Percentiles rank a stretch among this genome's conserved stretches.
These are phyloP conservation scores for Nothocercus julius DNA, from an alignment of 2,113 vertebrate species.

Conservation along the genomic window DNA sequence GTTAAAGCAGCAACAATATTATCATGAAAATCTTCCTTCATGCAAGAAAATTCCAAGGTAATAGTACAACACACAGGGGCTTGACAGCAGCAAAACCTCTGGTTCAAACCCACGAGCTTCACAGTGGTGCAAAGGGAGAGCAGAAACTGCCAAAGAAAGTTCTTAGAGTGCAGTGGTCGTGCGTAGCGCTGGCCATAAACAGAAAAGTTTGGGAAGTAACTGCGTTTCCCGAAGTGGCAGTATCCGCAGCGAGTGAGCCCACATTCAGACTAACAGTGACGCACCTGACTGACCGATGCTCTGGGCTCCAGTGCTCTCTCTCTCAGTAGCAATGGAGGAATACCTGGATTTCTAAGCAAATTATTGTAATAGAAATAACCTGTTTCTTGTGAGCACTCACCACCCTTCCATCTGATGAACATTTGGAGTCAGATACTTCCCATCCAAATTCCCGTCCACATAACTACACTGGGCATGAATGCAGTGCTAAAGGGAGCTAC, in stretches of 20 bases:
- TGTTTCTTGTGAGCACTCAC: conserved; percentile 44
- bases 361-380: conserved; percentile 27
- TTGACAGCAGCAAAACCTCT: background rate
- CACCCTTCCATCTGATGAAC: conserved; percentile 46
- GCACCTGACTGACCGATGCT: background rate
- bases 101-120: background rate
- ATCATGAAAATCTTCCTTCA: background rate
- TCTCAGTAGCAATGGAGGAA: background rate
- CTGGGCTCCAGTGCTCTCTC: background rate
- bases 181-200: accelerated
- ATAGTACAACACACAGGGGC: background rate
- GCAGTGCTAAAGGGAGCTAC: background rate
- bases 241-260: background rate
- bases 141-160: background rate
- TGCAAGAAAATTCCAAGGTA: background rate
- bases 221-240: background rate
- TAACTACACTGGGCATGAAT: background rate
- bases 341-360: conserved; percentile 22
- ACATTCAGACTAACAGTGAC: background rate
- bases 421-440: conserved; percentile 4
- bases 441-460: background rate
- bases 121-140: background rate
- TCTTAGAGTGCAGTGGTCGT: background rate
- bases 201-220: background rate
- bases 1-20: background rate